These are phyloP conservation scores for Lamprotornis superbus DNA, from an alignment of 2,113 vertebrate species.

Conservation along the genomic window DNA sequence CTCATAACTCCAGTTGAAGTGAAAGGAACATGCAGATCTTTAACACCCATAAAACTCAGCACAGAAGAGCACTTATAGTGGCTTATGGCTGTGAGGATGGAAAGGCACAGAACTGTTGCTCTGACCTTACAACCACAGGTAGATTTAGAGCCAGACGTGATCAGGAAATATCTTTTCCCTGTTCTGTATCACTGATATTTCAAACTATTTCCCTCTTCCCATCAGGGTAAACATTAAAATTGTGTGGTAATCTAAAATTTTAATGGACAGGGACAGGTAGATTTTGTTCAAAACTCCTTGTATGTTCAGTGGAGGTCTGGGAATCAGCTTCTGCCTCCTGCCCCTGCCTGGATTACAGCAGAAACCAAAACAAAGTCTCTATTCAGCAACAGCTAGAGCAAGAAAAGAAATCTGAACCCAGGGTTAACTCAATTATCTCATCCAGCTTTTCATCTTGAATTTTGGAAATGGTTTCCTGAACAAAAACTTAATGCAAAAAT, in stretches of 20 bases:
- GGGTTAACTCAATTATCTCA: not conserved
- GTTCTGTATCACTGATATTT: not conserved
- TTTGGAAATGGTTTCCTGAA: not conserved
- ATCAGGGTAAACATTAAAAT: not conserved
- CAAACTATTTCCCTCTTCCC: not conserved
- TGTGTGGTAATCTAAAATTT: not conserved
- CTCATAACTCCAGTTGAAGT: not conserved
- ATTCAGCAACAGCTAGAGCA: not conserved
- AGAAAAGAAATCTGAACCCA: not conserved
- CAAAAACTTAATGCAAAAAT: not conserved
- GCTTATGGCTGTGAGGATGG: not conserved
- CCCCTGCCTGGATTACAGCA: not conserved
- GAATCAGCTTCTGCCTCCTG: not conserved
- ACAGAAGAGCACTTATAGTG: not conserved
- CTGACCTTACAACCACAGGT: not conserved
- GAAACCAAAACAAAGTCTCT: not conserved
- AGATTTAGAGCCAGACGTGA: not conserved
- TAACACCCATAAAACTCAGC: not conserved
- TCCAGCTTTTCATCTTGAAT: not conserved
- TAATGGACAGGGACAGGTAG: not conserved
- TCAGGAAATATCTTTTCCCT: not conserved
- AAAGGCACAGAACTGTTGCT: not conserved
- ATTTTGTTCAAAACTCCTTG: not conserved
- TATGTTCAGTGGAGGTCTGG: fast-evolving
- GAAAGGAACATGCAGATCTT: not conserved